Evolutionary conservation across 2,797 vertebrate species (phyloP), one percentile per base, ranked within the genome.

Genomic region (Coranthus polyacanthus): DNA sequence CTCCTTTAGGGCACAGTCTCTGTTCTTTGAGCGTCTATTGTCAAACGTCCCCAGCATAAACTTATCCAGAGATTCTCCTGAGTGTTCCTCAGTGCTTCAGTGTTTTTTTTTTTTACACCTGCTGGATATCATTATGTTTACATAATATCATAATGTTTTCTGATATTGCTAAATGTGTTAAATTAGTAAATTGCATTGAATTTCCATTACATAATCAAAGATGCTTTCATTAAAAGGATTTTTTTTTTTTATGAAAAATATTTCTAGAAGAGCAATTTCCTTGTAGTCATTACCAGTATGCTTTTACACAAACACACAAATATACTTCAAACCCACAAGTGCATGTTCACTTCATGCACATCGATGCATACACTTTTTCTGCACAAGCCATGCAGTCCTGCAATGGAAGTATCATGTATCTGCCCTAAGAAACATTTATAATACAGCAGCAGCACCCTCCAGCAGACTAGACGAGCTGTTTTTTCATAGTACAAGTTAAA

Each of bases 371-470:
- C 52, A 50, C 26, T 3, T 24, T 24, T 24, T 53, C 47, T 52
- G 47, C 41, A 67, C 45, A 54, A 12, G 9, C 44, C 39, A 56
- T 45, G 63, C 49, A 17, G 52, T 7, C 47, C 36, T 38, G 34
- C 53, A 49, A 63, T 61, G 21, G 67, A 70, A 45, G 62, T 39
- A 60, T 65, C 20, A 10, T 74, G 59, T 51, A 29, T 66, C 36
- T 63, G 64, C 60, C 39, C 15, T 10, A 12, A 66, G 54, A 45
- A 34, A 41, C 12, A 75, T 79, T 69, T 17, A 62, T 53, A 74
- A 80, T 42, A 61, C 55, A 68, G 51, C 54, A 61, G 59, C 24
- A 51, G 68, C 21, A 71, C 26, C 59, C 42, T 69, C 44, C 44
- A 52, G 20, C 66, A 63, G 69, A 56, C 34, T 8, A 36, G 42